Conservation (phyloP, 2,797 vertebrate species). For the Tenualosa ilisha region DNA sequence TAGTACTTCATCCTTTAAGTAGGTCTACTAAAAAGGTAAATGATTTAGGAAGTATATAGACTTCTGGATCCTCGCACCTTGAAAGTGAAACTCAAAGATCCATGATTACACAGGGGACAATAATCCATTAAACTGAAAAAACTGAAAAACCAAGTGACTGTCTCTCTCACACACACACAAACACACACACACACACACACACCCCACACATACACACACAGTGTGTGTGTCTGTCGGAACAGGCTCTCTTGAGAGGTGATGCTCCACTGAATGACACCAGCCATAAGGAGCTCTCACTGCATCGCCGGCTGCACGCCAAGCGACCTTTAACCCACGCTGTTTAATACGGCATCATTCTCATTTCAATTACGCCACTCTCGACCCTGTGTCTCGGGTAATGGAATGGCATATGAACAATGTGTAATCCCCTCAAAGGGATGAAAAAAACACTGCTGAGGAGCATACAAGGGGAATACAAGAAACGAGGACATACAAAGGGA, state of each 20-base stretch:
- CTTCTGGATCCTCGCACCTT: background rate
- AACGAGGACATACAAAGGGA: background rate
- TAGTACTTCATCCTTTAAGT: background rate
- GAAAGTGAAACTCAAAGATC: background rate
- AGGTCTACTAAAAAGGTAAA: background rate
- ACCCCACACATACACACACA: too few relatives aligned
- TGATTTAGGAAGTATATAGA: background rate
- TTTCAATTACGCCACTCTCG: background rate
- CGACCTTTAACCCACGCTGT: background rate
- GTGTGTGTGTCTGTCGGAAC: background rate
- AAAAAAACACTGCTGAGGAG: background rate
- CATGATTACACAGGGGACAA: background rate
- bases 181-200: too few relatives aligned
- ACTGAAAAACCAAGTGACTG: too few relatives aligned
- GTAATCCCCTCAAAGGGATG: background rate
- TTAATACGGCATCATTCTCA: background rate
- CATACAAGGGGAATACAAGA: background rate
- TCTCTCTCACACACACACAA: too few relatives aligned
- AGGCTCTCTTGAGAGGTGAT: background rate
- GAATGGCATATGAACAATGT: background rate
- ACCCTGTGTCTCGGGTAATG: background rate
- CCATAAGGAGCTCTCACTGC: background rate
- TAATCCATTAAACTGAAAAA: too few relatives aligned
- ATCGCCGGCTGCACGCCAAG: background rate
- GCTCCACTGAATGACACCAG: background rate